Conservation (phyloP, 2,113 vertebrate species). For the Actenoides lindsayi region DNA sequence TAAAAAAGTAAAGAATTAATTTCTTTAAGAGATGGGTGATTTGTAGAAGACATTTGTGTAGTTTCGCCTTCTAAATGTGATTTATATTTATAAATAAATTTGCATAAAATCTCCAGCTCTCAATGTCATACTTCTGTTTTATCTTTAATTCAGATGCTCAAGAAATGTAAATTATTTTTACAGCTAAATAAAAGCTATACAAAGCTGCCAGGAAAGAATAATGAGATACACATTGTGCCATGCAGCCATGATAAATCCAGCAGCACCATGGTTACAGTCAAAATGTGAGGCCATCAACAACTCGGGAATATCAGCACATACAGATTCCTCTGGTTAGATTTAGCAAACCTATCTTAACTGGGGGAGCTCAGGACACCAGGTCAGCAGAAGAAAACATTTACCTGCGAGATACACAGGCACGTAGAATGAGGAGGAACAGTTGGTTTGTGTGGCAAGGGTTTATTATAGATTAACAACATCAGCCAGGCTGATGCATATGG, state of each 20-base stretch:
- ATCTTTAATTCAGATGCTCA: conserved; percentile 54
- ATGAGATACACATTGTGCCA: conserved; percentile 17
- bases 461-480: background rate
- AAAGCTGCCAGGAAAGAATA: conserved; percentile 44
- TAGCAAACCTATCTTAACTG: background rate
- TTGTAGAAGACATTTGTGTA: background rate
- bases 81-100: conserved; percentile 71
- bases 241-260: conserved; percentile 62
- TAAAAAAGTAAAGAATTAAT: background rate
- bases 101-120: conserved; percentile 22
- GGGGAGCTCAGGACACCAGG: background rate
- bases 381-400: conserved; percentile 23
- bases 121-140: conserved; percentile 37
- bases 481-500: background rate
- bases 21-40: background rate
- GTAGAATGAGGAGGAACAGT: background rate
- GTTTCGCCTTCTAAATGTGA: conserved; percentile 24
- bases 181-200: conserved; percentile 48
- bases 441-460: background rate
- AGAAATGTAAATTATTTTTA: conserved; percentile 65
- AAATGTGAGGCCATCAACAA: background rate
- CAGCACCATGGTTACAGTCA: conserved; percentile 42
- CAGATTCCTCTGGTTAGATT: background rate
- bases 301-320: background rate
- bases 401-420: background rate